phyloP scores from a whole-genome alignment of 1,140 invertebrate species.

The Marisa cornuarietis region DNA sequence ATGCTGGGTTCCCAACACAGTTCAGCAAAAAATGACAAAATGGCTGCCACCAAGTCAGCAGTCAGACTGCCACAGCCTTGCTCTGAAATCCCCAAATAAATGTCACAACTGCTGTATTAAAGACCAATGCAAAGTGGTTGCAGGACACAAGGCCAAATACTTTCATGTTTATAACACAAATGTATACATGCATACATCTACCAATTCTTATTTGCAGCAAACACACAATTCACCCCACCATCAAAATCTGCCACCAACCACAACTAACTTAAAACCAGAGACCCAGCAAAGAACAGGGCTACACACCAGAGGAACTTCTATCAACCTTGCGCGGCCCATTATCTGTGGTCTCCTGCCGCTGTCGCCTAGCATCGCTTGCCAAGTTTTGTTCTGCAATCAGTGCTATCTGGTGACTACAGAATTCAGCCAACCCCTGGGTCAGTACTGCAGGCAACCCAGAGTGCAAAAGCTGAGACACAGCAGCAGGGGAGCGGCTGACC shows the following conservation, averaged over 20 bases:
- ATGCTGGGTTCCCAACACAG: slow-evolving; percentile 82
- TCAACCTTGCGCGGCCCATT: slow-evolving; percentile 16
- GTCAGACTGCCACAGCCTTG: slow-evolving; percentile 49
- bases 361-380: slow-evolving; percentile 5
- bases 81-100: slow-evolving; percentile 30
- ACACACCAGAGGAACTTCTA: slow-evolving; percentile 6
- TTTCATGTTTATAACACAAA: not conserved
- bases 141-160: too few relatives aligned
- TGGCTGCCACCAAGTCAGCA: slow-evolving; percentile 64
- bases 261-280: too few relatives aligned
- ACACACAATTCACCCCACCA: too few relatives aligned
- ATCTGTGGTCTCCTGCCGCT: slow-evolving; percentile 9
- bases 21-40: slow-evolving; percentile 83
- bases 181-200: not conserved
- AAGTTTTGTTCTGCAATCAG: slow-evolving; percentile 20
- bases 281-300: too few relatives aligned
- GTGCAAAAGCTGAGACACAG: slow-evolving; percentile 79
- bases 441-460: slow-evolving; percentile 79
- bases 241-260: too few relatives aligned
- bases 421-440: slow-evolving; percentile 65
- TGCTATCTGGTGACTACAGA: slow-evolving; percentile 57
- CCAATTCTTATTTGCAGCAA: too few relatives aligned
- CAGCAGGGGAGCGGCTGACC: slow-evolving; percentile 79
- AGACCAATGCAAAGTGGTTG: not conserved
- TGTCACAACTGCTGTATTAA: not conserved